Percentiles rank a stretch among this genome's conserved stretches.
phyloP scores from a whole-genome alignment of 2,113 vertebrate genomes.

The Sterrhoptilus dennistouni region DNA sequence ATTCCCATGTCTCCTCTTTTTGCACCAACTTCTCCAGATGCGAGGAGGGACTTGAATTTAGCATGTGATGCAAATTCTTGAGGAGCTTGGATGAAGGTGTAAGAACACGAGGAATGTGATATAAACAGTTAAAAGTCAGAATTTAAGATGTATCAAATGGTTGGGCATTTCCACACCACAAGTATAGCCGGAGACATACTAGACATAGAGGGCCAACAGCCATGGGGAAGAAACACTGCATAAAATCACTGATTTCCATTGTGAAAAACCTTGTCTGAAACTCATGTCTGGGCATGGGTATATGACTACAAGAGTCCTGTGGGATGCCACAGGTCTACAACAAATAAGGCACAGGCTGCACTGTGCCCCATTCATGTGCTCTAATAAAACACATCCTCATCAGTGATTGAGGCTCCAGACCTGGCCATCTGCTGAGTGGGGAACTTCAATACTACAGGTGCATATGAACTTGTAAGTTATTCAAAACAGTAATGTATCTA shows the following conservation, averaged over 20 bases:
- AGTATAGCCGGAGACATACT: neutral
- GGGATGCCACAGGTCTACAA: neutral
- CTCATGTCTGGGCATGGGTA: neutral
- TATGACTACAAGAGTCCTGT: neutral
- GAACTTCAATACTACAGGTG: neutral
- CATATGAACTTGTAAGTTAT: neutral
- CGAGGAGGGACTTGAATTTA: neutral
- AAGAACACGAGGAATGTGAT: neutral
- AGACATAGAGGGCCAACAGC: neutral
- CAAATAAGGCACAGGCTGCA: neutral
- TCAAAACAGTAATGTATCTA: neutral
- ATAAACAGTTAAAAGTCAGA: neutral
- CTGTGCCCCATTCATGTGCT: neutral
- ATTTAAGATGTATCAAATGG: neutral
- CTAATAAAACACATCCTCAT: neutral
- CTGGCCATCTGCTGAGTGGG: neutral
- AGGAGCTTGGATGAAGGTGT: neutral
- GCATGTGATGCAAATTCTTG: neutral
- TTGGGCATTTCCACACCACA: neutral
- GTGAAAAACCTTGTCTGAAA: neutral
- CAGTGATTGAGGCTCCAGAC: accelerated
- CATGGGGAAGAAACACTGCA: neutral
- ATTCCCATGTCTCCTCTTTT: neutral
- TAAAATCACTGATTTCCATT: neutral
- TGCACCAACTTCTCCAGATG: neutral